phyloP scores from a whole-genome alignment of 2,797 vertebrate species.

The Calcarius lapponicus region DNA sequence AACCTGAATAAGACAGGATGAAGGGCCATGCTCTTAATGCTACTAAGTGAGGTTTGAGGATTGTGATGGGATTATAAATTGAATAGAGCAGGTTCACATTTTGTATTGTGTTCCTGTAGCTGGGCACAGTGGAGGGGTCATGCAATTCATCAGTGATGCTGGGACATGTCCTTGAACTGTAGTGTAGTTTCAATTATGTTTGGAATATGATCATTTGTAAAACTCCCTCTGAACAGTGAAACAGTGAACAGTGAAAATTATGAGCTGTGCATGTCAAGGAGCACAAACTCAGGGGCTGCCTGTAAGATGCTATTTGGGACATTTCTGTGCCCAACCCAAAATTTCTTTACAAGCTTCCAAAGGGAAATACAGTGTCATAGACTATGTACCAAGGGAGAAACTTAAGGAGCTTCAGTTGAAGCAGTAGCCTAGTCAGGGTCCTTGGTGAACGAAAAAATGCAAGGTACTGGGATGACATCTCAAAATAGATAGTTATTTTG shows the following conservation, averaged over 20 bases:
- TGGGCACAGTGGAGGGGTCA: not conserved
- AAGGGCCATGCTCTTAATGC: not conserved
- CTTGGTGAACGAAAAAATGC: not conserved
- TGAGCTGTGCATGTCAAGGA: not conserved
- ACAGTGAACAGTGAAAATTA: not conserved
- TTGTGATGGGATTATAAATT: not conserved
- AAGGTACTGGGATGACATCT: not conserved
- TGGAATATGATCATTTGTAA: not conserved
- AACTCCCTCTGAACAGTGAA: not conserved
- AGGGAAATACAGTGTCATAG: not conserved
- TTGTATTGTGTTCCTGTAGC: rapidly evolving
- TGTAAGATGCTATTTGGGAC: not conserved
- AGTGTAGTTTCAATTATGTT: not conserved
- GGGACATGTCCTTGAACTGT: not conserved
- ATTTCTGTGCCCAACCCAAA: not conserved
- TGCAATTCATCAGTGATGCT: not conserved
- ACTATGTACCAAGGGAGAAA: not conserved
- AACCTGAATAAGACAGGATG: not conserved
- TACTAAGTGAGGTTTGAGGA: not conserved
- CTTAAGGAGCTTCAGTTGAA: not conserved
- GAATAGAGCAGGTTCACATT: not conserved
- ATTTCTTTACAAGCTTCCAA: not conserved
- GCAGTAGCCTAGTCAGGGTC: not conserved
- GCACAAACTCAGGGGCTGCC: not conserved
- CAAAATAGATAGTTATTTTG: not conserved